These are phyloP conservation scores for Heliconius ethilla DNA, from an alignment of 2,888 invertebrate species.

Conservation along the genomic window DNA sequence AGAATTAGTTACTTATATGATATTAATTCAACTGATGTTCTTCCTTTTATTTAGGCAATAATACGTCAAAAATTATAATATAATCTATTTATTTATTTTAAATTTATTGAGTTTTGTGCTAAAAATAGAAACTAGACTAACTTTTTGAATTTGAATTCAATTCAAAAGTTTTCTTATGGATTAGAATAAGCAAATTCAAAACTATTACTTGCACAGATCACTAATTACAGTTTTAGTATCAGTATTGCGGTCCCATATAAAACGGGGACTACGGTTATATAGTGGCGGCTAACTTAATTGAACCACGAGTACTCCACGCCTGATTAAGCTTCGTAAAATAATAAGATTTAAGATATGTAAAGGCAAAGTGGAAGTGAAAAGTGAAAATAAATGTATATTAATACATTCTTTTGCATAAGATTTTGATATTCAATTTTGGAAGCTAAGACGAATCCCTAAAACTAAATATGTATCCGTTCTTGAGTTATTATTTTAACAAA, in stretches of 20 bases:
- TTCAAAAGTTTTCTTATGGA: neutral
- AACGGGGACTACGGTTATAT: constrained; percentile 13
- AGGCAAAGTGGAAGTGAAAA: neutral
- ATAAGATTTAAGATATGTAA: neutral
- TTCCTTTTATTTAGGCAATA: too few species aligned
- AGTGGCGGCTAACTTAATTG: constrained; percentile 17
- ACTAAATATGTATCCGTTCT: too few species aligned
- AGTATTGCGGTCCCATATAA: constrained; percentile 23
- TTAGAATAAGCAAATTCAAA: neutral
- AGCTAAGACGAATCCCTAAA: neutral
- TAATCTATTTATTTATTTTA: too few species aligned
- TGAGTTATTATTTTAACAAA: too few species aligned
- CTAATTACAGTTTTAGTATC: constrained; percentile 16
- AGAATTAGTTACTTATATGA: too few species aligned
- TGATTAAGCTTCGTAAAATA: constrained; percentile 10
- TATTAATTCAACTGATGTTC: too few species aligned
- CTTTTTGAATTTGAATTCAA: too few species aligned
- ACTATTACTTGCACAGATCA: neutral
- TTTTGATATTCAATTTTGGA: neutral
- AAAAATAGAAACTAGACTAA: too few species aligned
- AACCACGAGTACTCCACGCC: constrained; percentile 15
- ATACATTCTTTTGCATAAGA: neutral
- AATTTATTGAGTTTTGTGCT: too few species aligned
- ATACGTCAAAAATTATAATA: too few species aligned
- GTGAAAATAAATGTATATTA: neutral